Percentiles rank a stretch among this genome's conserved stretches.
These are phyloP conservation scores for Sarcophaga caerulescens DNA, from an alignment of 2,888 invertebrate species.

Conservation along the genomic window DNA sequence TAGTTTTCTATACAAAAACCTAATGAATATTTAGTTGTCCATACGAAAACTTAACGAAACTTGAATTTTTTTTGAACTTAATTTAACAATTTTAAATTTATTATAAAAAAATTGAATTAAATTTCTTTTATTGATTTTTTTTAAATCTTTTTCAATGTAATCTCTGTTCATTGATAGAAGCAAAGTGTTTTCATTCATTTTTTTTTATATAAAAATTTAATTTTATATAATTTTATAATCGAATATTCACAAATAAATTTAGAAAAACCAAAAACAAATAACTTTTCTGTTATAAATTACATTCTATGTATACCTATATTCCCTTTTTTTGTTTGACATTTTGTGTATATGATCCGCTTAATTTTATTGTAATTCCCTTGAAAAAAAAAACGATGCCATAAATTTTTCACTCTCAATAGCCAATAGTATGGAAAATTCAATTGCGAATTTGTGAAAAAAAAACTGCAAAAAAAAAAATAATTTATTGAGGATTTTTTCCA, in stretches of 20 bases:
- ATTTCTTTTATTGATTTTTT: too few relatives aligned
- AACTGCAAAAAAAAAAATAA: neutral
- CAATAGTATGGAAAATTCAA: neutral
- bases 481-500: neutral
- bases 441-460: neutral
- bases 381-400: neutral
- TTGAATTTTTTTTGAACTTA: neutral
- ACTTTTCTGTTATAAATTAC: neutral
- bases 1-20: neutral
- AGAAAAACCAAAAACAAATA: neutral
- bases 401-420: neutral
- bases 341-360: neutral
- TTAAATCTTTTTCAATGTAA: too few relatives aligned
- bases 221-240: too few relatives aligned
- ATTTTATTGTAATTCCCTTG: neutral
- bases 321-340: neutral
- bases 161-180: too few relatives aligned
- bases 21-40: neutral
- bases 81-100: too few relatives aligned
- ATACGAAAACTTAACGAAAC: neutral
- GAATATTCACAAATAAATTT: neutral
- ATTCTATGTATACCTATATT: neutral
- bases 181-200: too few relatives aligned
- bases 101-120: too few relatives aligned
- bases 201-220: too few relatives aligned